phyloP scores from a whole-genome alignment of 2,113 vertebrate species.

The Lampris incognitus region DNA sequence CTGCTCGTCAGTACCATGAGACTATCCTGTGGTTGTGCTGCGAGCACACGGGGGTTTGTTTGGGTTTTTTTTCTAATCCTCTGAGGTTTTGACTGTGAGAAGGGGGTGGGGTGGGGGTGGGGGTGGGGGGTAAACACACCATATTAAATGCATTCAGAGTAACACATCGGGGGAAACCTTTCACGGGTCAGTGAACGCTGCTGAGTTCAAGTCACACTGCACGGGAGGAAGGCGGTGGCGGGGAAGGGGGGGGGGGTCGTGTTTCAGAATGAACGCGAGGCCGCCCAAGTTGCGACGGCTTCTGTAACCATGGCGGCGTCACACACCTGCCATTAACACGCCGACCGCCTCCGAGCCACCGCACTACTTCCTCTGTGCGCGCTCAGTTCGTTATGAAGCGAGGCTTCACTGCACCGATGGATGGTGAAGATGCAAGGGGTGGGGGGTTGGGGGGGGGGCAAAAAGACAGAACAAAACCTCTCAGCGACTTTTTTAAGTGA shows the following conservation, averaged over 20 bases:
- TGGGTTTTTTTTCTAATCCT: neutral
- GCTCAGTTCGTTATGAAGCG: slow-evolving; percentile 18
- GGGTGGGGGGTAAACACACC: slow-evolving; percentile 1
- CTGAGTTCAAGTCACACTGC: neutral
- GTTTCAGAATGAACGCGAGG: slow-evolving; percentile 8
- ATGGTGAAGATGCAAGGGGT: slow-evolving; percentile 18
- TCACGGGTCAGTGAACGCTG: neutral
- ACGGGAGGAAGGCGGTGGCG: neutral
- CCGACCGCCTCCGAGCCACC: slow-evolving; percentile 42
- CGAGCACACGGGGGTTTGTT: neutral
- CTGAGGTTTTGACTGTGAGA: slow-evolving; percentile 28
- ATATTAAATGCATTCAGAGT: neutral
- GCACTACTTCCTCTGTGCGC: slow-evolving; percentile 54
- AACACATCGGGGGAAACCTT: slow-evolving; percentile 1
- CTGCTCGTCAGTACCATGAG: neutral
- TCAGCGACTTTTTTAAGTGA: slow-evolving; percentile 60
- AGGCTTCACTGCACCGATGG: slow-evolving; percentile 38
- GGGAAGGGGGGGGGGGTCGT: neutral
- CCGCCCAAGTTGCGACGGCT: neutral
- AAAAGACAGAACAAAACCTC: slow-evolving; percentile 16
- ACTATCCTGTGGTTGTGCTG: slow-evolving; percentile 32
- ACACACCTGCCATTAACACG: slow-evolving; percentile 33
- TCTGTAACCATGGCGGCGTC: slow-evolving; percentile 57
- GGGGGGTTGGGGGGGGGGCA: neutral
- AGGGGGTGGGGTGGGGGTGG: neutral